Conservation (phyloP, 2,113 vertebrate genomes). For the Corynorhinus townsendii region DNA sequence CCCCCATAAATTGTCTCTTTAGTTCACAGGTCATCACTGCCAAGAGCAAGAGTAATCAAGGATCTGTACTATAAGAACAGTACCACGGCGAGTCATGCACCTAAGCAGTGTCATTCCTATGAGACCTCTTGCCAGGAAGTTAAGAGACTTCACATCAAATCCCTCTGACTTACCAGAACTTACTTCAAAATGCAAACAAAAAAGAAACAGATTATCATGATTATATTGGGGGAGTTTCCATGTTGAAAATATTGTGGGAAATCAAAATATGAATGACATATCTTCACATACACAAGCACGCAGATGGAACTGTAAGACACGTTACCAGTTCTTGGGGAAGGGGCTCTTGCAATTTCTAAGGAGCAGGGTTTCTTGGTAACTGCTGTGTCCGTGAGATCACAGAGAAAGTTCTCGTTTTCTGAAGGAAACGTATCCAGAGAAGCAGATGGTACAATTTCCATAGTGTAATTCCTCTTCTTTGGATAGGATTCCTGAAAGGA, state of each 20-base stretch:
- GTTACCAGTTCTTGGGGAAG: constrained; percentile 88
- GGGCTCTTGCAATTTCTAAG: constrained; percentile 88
- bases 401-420: constrained; percentile 91
- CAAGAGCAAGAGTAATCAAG: background rate
- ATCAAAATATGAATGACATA: background rate
- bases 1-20: background rate
- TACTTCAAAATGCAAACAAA: background rate
- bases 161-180: background rate
- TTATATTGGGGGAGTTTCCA: background rate
- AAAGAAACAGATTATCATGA: background rate
- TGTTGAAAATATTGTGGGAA: background rate
- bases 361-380: constrained; percentile 97
- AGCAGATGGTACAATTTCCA: constrained; percentile 87
- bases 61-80: background rate
- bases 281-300: background rate
- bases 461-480: constrained; percentile 85
- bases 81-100: background rate
- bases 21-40: background rate
- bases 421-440: constrained; percentile 90
- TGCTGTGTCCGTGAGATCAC: constrained; percentile 89
- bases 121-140: background rate
- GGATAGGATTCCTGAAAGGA: constrained; percentile 87
- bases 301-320: background rate
- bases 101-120: background rate
- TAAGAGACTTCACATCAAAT: background rate